Base-by-base conservation (phyloP, 2,797 vertebrate species). In the Anguilla marmorata region DNA sequence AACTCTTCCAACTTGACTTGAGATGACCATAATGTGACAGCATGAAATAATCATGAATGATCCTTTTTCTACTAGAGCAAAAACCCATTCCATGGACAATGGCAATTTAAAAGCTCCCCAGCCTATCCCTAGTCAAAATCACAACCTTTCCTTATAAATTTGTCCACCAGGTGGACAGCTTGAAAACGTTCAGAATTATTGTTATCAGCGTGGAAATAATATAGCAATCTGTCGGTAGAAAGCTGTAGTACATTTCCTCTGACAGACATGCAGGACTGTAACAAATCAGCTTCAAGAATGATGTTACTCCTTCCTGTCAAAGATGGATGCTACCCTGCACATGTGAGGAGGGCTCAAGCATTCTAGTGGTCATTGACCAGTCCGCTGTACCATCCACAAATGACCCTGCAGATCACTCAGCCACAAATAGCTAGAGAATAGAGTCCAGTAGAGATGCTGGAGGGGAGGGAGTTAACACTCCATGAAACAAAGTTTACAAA, bases 241-340 rank as follows among this genome's bases (percentile, higher is more conserved):
- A 33, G 27, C 72, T 74, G 72, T 33, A 16, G 14, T 5, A 33
- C 2, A 0, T 14, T 30, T 37, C 72, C 9, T 37, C 72, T 33
- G 72, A 74, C 72, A 33, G 72, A 3, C 33, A 74, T 30, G 2
- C 27, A 74, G 27, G 30, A 74, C 69, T 19, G 3, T 3, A 74
- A 33, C 14, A 12, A 74, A 37, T 33, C 27, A 33, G 72, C 87
- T 86, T 86, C 45, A 87, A 86, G 50, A 79, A 82, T 88, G 84
- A 89, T 74, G 72, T 86, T 80, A 90, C 52, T 85, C 88, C 87
- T 88, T 88, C 87, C 88, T 74, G 69, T 45, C 72, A 72, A 1
- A 27, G 66, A 72, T 2, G 8, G n/a, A 72, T 72, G 1, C 6
- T 33, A 30, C 66, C 9, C 66, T 72, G 66, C 72, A 16, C 12